A percentile compares a stretch with the other conserved stretches of the same genome.
Evolutionary conservation across 2,888 invertebrate genomes (phyloP).

Genomic region (Dicroscelio sp.): DNA sequence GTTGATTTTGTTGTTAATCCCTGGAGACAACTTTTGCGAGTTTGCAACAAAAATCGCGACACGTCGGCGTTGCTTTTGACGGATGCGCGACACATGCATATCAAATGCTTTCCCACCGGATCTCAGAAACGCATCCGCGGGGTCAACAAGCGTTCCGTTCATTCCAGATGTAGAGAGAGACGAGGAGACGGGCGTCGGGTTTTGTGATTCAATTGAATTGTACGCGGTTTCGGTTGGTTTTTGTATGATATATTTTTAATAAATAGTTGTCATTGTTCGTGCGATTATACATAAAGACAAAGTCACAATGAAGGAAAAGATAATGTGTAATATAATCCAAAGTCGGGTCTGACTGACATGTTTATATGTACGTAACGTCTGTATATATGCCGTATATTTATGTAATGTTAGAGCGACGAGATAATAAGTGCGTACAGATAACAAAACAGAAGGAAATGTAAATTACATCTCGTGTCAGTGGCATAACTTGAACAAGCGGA

Average conservation of each 20-base stretch:
- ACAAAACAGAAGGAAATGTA: conserved; percentile 55
- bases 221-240: conserved; percentile 3
- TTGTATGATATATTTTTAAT: conserved; percentile 58
- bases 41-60: conserved; percentile 30
- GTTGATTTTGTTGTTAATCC: conserved; percentile 19
- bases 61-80: conserved; percentile 48
- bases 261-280: conserved; percentile 39
- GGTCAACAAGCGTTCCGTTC: conserved; percentile 64
- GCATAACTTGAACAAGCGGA: conserved; percentile 34
- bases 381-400: conserved; percentile 74
- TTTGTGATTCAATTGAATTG: conserved; percentile 52
- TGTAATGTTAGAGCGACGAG: conserved; percentile 66
- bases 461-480: conserved; percentile 45
- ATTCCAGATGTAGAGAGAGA: conserved; percentile 46
- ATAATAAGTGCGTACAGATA: conserved; percentile 64
- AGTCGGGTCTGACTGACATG: conserved; percentile 62
- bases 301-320: background rate
- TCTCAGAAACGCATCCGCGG: conserved; percentile 61
- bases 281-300: conserved; percentile 42
- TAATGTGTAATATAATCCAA: conserved; percentile 40
- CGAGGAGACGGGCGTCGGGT: background rate
- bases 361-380: conserved; percentile 71
- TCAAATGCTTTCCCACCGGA: conserved; percentile 67
- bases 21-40: conserved; percentile 10
- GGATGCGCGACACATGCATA: conserved; percentile 71